A percentile compares a stretch with the other conserved stretches of the same genome.
phyloP scores from a whole-genome alignment of 2,113 vertebrate genomes.

The Clarias gariepinus region DNA sequence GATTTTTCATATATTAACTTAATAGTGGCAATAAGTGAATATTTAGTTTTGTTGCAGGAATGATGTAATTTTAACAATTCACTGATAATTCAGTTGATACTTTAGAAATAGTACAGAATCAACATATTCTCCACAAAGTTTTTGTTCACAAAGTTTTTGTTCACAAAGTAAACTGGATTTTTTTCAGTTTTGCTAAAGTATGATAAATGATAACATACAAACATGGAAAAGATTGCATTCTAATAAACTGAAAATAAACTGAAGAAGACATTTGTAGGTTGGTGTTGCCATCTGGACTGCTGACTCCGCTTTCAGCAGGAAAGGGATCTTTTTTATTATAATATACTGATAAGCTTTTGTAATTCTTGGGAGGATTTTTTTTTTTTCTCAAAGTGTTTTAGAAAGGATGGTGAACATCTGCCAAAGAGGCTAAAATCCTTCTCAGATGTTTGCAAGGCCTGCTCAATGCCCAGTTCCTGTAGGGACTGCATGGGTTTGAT shows the following conservation, averaged over 20 bases:
- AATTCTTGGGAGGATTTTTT: neutral
- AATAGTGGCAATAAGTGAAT: neutral
- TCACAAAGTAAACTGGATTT: neutral
- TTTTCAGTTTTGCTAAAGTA: neutral
- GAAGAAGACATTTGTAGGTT: neutral
- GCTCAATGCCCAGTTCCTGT: conserved; percentile 16
- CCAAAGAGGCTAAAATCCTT: neutral
- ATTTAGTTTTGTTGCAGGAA: neutral
- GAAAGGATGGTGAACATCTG: neutral
- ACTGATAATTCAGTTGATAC: neutral
- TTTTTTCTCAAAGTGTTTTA: neutral
- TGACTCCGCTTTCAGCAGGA: neutral
- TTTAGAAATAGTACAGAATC: neutral
- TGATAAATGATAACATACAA: neutral
- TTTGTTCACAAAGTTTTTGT: neutral
- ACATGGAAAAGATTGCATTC: neutral
- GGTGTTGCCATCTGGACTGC: neutral
- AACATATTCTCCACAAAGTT: neutral
- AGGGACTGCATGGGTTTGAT: conserved; percentile 21
- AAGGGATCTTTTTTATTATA: neutral
- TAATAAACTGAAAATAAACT: neutral
- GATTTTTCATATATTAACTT: neutral
- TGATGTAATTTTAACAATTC: neutral
- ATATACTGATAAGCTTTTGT: neutral
- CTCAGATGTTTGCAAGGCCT: neutral